Base-by-base conservation (phyloP, 2,113 vertebrate genomes). In the Ctenodactylus gundi region DNA sequence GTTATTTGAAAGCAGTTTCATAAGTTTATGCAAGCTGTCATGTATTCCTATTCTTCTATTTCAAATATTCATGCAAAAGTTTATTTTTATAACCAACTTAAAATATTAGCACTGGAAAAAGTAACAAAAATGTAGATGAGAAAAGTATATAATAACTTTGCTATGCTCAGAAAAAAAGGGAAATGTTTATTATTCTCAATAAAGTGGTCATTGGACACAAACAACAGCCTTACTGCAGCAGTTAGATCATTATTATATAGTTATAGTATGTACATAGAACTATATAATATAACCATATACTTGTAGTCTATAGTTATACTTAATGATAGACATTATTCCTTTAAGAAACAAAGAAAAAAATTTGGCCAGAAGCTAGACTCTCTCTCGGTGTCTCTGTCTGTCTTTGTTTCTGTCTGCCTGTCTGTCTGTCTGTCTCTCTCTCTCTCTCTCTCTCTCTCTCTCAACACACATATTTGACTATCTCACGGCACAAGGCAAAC, bases 1-100 rank as follows among this genome's bases (percentile, higher is more conserved):
- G 25, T 41, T 87, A 93, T 91, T 93, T 96, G 78, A 96, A 93
- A 75, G 15, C 41, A 55, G 4, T 65, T 70, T 91, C 53, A 23
- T 6, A 92, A 31, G 31, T 78, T 95, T 93, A 89, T 68, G 8
- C 4, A 60, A 89, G n/a, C 31, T 91, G 46, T 91, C 64, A 76
- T 60, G 72, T 85, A 72, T 84, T 27, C 27, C 57, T 55, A 41
- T 67, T 76, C 11, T 64, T 8, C 12, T 14, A 49, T 72, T 96
- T 70, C 39, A 91, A 36, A 65, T 93, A 17, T 87, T 4, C 57
- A 46, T 60, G 72, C 6, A 8, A n/a, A 82, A 62, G 12, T 29
- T 46, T 84, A 46, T 55, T 76, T 94, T 95, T 78, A 76, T 53
- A 8, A 90, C 8, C 7, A 10, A 72, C 70, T 95, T 88, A 62